Percentiles rank a stretch among this genome's conserved stretches.
Conservation (phyloP, 2,113 vertebrate genomes). For the Vicugna pacos region DNA sequence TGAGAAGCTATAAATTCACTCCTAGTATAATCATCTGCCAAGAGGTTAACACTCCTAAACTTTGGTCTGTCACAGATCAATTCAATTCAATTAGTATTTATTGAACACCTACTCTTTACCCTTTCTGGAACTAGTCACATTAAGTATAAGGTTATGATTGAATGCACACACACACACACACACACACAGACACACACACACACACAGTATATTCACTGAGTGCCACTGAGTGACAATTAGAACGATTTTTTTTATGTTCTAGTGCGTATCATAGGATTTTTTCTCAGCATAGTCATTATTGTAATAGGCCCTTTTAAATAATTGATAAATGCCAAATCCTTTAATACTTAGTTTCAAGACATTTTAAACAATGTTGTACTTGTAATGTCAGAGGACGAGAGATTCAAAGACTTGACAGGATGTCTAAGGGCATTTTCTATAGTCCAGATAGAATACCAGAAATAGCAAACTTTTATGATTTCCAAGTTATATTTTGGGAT, state of each 20-base stretch:
- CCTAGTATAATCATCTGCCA: neutral
- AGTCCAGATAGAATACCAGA: conserved; percentile 6
- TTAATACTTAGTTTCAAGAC: conserved; percentile 63
- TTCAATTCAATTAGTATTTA: neutral
- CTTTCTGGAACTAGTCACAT: conserved; percentile 1
- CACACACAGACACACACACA: neutral
- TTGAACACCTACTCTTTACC: neutral
- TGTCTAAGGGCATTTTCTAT: conserved; percentile 9
- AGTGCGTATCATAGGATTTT: conserved; percentile 48
- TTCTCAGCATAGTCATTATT: conserved; percentile 79
- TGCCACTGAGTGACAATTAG: conserved; percentile 72
- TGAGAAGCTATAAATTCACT: neutral
- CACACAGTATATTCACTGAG: conserved; percentile 34
- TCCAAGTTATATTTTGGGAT: neutral
- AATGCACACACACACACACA: conserved; percentile 9
- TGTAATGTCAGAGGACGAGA: conserved; percentile 53
- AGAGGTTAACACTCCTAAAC: neutral
- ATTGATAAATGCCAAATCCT: conserved; percentile 75
- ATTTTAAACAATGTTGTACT: conserved; percentile 71
- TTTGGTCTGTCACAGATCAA: neutral
- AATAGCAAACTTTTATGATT: neutral
- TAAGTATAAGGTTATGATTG: conserved; percentile 60
- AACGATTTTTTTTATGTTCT: conserved; percentile 72
- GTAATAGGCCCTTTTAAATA: conserved; percentile 78
- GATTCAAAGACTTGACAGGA: conserved; percentile 40